Base-by-base conservation (phyloP, 2,888 invertebrate genomes). In the Rhamnusium bicolor region DNA sequence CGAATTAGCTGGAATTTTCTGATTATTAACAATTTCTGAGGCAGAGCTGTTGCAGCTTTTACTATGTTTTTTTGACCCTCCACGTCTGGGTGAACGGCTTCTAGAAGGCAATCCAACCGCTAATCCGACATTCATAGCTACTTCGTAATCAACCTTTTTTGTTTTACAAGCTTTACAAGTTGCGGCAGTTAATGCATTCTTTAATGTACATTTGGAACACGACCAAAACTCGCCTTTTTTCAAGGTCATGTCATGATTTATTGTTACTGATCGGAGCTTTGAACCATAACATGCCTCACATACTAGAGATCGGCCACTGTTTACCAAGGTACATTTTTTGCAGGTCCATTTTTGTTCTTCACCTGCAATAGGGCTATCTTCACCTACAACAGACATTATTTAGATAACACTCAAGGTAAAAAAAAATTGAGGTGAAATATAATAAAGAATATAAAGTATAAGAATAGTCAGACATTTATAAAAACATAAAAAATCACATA, bases 241-340 rank as follows among this genome's bases (percentile, higher is more conserved):
- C 79, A 94, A 86, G 0, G 94, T 94, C 89, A 92, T 91, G 80
- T 94, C 94, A 79, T 92, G 91, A 27, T 90, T 89, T 67, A 90
- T 88, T 1, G 91, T 90, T 62, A 93, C 90, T 78, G 94, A 93
- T 76, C 92, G 92, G 6, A 95, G 89, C 81, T 94, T 93, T 0
- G 95, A 94, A n/a, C 95, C 95, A 49, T 95, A 95, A 86, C 98
- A 98, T 0, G 95, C 96, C 10, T 94, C 94, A 86, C 98, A 98
- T 0, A 93, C 93, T 73, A 92, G 90, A 0, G 93, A 92, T 19
- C 91, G 89, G 0, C 91, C 89, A 16, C 93, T 92, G 88, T 98
- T 98, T 21, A 96, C 91, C 71, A 97, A 89, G 1, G 97, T 97
- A 86, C 98, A 98, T 81, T 96, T 95, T 76, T 92, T 91, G 86